Evolutionary conservation across 2,113 vertebrate species (phyloP), one percentile per base, ranked within the genome.

Genomic region (Megatriorchis doriae): DNA sequence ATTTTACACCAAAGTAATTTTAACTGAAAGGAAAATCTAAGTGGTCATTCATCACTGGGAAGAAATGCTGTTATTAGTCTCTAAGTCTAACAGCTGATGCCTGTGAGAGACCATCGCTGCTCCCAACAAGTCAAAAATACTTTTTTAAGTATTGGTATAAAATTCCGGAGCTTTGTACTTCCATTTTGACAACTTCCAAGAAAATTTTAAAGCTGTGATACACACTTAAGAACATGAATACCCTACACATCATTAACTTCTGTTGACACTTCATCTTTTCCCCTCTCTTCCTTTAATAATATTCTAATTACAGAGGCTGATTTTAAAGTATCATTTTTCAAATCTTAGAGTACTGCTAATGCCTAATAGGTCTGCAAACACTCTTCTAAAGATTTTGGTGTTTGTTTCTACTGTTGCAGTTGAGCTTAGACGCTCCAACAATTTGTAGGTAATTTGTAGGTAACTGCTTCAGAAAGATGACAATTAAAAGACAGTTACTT

Each of bases 1-100:
- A 77, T 90, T 97, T 95, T 91, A 92, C 53, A 90, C 65, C 23
- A 26, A 95, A 96, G 92, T 71, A 90, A 96, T 94, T 94, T 94
- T 91, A 93, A 93, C 87, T 83, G 81, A 91, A 95, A 91, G 66
- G 88, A 93, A 95, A 91, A 89, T 79, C 55, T 77, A 88, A 93
- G 82, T 90, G 84, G 71, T 75, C 89, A 80, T 97, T 92, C 66
- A 97, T 96, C 93, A 94, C 62, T 43, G 10, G 36, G 75, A 63
- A 94, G 72, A 91, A 88, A 92, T 16, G 52, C 52, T 85, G 75
- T 42, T 94, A 70, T 61, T 34, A 88, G 23, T 29, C 74, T 91
- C 63, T 52, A 45, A 55, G 36, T 62, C n/a, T 66, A 93, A 81
- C 16, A 86, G 53, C 42, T 80, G 77, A 90, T 83, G 72, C 43